A percentile compares a stretch with the other conserved stretches of the same genome.
Conservation (phyloP, 2,797 vertebrate genomes). For the Sarcophilus harrisii region DNA sequence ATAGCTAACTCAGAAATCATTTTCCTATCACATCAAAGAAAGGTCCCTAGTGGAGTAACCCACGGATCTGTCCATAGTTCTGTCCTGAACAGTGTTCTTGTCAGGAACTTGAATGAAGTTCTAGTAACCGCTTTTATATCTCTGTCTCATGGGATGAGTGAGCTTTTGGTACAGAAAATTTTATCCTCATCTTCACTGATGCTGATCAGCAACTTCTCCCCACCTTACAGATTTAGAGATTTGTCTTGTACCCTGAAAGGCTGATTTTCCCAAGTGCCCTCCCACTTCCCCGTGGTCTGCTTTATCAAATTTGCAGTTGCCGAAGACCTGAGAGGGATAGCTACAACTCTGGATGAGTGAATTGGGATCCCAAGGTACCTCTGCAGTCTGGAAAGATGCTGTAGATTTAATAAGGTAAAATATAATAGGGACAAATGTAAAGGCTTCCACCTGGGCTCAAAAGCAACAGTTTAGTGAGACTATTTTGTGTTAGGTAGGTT, state of each 20-base stretch:
- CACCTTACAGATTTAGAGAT: not conserved
- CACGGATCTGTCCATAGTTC: not conserved
- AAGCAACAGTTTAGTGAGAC: not conserved
- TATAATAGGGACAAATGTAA: not conserved
- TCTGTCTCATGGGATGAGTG: not conserved
- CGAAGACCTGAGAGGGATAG: not conserved
- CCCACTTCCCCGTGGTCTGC: not conserved
- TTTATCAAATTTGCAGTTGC: not conserved
- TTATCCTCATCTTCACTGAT: not conserved
- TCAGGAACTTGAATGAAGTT: not conserved
- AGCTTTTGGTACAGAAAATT: not conserved
- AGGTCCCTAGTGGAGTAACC: not conserved
- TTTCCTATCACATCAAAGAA: not conserved
- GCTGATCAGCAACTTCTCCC: not conserved
- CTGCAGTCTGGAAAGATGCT: not conserved
- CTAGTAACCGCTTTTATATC: not conserved
- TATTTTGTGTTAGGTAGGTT: not conserved
- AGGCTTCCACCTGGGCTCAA: not conserved
- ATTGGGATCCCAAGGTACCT: not conserved
- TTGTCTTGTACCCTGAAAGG: not conserved
- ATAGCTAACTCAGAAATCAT: not conserved
- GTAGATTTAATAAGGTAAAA: not conserved
- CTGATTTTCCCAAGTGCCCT: not conserved
- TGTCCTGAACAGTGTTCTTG: not conserved
- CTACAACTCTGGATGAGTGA: not conserved